A percentile compares a stretch with the other conserved stretches of the same genome.
Conservation (phyloP, 2,888 invertebrate genomes). For the Drosophila planitibia region DNA sequence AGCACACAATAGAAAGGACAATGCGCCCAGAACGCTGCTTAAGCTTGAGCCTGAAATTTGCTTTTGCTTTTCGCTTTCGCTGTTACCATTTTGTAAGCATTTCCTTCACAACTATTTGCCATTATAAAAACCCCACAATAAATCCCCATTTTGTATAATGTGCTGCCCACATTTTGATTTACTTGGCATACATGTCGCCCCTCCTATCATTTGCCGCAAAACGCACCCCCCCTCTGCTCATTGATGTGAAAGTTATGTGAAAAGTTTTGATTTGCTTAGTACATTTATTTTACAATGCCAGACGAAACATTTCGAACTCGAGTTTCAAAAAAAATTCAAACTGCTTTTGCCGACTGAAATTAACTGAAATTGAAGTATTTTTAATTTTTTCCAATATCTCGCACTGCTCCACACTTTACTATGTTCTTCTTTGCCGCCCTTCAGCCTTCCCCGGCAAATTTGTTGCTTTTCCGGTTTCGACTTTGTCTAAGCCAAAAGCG, state of each 20-base stretch:
- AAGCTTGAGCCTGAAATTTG: constrained; percentile 66
- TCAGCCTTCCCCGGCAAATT: constrained; percentile 1
- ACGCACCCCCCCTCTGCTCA: constrained; percentile 20
- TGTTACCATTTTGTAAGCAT: constrained; percentile 49
- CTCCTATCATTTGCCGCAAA: neutral
- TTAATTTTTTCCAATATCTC: constrained; percentile 53
- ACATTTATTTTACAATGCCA: constrained; percentile 67
- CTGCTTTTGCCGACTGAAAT: constrained; percentile 51
- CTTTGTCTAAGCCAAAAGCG: constrained; percentile 35
- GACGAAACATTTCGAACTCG: constrained; percentile 43
- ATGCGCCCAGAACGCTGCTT: constrained; percentile 40
- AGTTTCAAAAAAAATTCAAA: constrained; percentile 21
- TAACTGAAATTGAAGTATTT: constrained; percentile 70
- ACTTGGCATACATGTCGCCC: constrained; percentile 52
- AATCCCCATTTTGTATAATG: constrained; percentile 42
- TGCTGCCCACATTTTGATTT: constrained; percentile 50
- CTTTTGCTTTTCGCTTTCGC: constrained; percentile 26
- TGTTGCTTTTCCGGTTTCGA: constrained; percentile 19
- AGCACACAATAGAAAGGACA: constrained; percentile 41
- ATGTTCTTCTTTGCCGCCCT: constrained; percentile 3
- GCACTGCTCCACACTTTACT: constrained; percentile 17
- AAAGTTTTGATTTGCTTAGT: constrained; percentile 82
- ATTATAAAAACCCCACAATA: constrained; percentile 63
- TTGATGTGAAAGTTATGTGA: constrained; percentile 79
- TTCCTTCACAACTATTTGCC: constrained; percentile 56